Conservation (phyloP, 2,797 vertebrate species). For the Sitta carolinensis region DNA sequence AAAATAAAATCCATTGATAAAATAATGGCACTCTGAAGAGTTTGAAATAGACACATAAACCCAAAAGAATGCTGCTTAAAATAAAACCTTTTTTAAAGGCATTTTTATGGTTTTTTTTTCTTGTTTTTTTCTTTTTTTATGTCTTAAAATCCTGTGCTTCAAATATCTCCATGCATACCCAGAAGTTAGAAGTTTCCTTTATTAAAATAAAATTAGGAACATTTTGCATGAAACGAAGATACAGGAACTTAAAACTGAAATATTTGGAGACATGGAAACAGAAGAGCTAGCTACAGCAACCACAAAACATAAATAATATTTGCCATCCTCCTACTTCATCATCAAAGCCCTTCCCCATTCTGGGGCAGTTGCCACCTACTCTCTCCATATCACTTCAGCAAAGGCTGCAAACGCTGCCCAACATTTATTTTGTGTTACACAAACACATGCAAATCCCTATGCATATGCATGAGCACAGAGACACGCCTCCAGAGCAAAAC, state of each 20-base stretch:
- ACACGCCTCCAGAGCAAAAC: neutral
- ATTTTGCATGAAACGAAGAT: neutral
- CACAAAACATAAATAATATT: slow-evolving; percentile 14
- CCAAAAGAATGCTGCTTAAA: neutral
- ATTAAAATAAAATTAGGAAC: neutral
- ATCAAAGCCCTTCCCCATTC: neutral
- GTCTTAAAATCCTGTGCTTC: neutral
- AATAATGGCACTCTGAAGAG: neutral
- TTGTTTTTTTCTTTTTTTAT: neutral
- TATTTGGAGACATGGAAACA: neutral
- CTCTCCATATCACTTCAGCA: neutral
- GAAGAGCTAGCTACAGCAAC: neutral
- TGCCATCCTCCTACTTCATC: neutral
- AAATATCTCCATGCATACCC: neutral
- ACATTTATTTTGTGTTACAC: neutral
- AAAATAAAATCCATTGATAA: neutral
- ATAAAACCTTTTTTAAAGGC: neutral
- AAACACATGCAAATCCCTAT: neutral
- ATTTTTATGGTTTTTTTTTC: neutral
- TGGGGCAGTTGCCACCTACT: slow-evolving; percentile 16
- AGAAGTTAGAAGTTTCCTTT: neutral
- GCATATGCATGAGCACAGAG: neutral
- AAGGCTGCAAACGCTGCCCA: neutral
- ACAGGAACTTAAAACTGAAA: neutral
- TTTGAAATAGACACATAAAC: neutral